Percentiles rank a stretch among this genome's conserved stretches.
Conservation (phyloP, 1,140 invertebrate genomes). For the Stegodyphus dumicola region DNA sequence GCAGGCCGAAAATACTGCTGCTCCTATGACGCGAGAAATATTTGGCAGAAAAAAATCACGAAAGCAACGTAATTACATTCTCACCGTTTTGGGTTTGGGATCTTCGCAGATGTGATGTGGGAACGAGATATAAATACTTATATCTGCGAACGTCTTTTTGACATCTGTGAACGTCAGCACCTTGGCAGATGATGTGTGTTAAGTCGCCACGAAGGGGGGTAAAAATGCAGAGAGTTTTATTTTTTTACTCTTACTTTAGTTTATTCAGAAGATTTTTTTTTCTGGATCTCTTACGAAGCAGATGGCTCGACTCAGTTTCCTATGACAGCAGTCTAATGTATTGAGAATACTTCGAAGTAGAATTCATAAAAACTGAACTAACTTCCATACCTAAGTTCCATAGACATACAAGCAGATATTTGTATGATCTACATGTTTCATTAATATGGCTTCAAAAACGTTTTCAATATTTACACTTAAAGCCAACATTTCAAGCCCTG, state of each 20-base stretch:
- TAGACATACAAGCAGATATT: too few species aligned
- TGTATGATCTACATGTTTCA: too few species aligned
- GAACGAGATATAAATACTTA: constrained; percentile 55
- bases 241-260: not conserved
- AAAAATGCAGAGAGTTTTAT: not conserved
- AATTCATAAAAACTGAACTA: too few species aligned
- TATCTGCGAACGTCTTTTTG: constrained; percentile 40
- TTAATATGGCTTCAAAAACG: too few species aligned
- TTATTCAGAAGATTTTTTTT: constrained; percentile 9
- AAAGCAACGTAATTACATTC: constrained; percentile 44
- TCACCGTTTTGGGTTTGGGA: constrained; percentile 6
- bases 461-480: too few species aligned
- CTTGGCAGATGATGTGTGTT: constrained; percentile 47
- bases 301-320: constrained; percentile 35
- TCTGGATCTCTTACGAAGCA: constrained; percentile 9
- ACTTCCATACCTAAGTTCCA: too few species aligned
- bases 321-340: too few species aligned
- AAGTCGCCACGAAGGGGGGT: constrained; percentile 10
- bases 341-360: too few species aligned
- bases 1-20: constrained; percentile 9
- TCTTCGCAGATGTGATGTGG: constrained; percentile 22
- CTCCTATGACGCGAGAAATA: constrained; percentile 14
- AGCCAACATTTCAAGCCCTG: too few species aligned
- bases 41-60: constrained; percentile 17
- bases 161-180: constrained; percentile 56